Evolutionary conservation across 2,888 invertebrate species (phyloP).

Genomic region (Drosophila dives): DNA sequence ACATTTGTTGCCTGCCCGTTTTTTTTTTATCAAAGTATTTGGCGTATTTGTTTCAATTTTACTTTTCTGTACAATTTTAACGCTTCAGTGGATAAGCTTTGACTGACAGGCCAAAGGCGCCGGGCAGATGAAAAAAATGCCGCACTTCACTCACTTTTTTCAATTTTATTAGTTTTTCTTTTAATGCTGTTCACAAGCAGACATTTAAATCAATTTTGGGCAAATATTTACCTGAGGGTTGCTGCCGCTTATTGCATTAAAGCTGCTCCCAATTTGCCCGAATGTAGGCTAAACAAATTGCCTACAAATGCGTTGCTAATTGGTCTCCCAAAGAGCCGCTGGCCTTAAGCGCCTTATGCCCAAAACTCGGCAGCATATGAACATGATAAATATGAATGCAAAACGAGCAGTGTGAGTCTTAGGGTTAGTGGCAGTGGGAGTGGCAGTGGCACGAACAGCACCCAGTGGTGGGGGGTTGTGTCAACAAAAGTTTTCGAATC

Average conservation of each 20-base stretch:
- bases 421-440: background rate
- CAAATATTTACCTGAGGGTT: conserved; percentile 60
- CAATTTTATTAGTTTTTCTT: conserved; percentile 68
- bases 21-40: conserved; percentile 73
- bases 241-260: conserved; percentile 31
- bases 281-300: conserved; percentile 66
- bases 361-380: conserved; percentile 61
- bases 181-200: conserved; percentile 7
- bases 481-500: conserved; percentile 16
- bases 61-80: conserved; percentile 79
- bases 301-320: conserved; percentile 72
- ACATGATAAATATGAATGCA: conserved; percentile 71
- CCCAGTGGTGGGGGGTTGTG: conserved; percentile 2
- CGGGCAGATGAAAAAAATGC: conserved; percentile 32
- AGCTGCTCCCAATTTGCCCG: conserved; percentile 16
- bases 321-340: conserved; percentile 43
- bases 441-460: background rate
- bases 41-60: conserved; percentile 75
- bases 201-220: conserved; percentile 55
- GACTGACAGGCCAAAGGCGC: conserved; percentile 60
- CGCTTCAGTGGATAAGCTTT: conserved; percentile 82
- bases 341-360: conserved; percentile 62
- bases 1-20: conserved; percentile 42
- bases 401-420: conserved; percentile 13
- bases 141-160: conserved; percentile 23